A percentile compares a stretch with the other conserved stretches of the same genome.
Evolutionary conservation across 2,888 invertebrate genomes (phyloP).

Genomic region (Drosophila longiperda): DNA sequence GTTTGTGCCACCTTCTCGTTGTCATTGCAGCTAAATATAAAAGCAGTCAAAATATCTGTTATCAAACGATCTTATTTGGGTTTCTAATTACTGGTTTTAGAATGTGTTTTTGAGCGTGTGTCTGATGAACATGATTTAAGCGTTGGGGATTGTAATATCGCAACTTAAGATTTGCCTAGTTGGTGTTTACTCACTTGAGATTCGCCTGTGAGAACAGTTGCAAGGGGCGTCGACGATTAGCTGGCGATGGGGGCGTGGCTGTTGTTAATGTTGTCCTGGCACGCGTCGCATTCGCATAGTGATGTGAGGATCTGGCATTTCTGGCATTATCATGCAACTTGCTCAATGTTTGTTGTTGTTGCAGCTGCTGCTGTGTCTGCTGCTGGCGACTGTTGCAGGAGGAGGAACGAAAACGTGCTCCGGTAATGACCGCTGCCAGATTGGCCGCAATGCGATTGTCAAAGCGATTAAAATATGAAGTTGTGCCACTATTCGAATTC

Average conservation of each 20-base stretch:
- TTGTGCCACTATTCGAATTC: slow-evolving; percentile 45
- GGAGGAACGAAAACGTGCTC: slow-evolving; percentile 79
- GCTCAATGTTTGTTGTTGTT: slow-evolving; percentile 8
- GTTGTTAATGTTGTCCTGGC: slow-evolving; percentile 32
- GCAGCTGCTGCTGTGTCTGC: slow-evolving; percentile 21
- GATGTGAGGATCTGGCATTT: slow-evolving; percentile 34
- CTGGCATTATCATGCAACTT: slow-evolving; percentile 33
- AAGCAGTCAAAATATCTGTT: not conserved
- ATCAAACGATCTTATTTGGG: not conserved
- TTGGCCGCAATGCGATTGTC: slow-evolving; percentile 82
- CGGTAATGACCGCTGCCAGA: slow-evolving; percentile 78
- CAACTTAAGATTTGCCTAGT: slow-evolving; percentile 4
- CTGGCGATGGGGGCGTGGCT: slow-evolving; percentile 63
- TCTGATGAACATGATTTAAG: slow-evolving; percentile 67
- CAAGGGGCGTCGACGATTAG: slow-evolving; percentile 75
- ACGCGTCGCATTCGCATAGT: slow-evolving; percentile 34
- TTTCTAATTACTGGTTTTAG: not conserved
- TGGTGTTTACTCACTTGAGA: slow-evolving; percentile 81
- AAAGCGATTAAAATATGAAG: slow-evolving; percentile 82
- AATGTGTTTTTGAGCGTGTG: slow-evolving; percentile 32
- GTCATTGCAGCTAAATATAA: slow-evolving; percentile 82
- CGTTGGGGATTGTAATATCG: slow-evolving; percentile 25
- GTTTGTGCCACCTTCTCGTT: slow-evolving; percentile 82
- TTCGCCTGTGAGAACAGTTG: slow-evolving; percentile 83
- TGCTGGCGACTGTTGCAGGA: slow-evolving; percentile 71